Base-by-base conservation (phyloP, 1,140 invertebrate species). In the Heliconius eleuchia region DNA sequence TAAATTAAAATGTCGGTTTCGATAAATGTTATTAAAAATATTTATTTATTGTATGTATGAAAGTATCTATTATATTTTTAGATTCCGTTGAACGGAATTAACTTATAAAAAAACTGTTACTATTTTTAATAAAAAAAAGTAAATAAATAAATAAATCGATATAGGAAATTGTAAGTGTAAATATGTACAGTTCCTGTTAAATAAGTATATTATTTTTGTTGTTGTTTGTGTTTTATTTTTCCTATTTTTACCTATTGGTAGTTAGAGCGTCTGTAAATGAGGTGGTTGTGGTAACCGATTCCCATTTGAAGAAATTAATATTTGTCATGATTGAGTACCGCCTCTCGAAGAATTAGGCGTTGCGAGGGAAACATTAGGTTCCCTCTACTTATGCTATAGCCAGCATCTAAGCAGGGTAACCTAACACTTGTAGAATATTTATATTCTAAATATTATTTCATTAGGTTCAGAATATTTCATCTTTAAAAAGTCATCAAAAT, bases 181-280 rank as follows among this genome's bases (percentile, higher is more conserved):
- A 74, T 23, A 72, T 77, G 76, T 82, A 82, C 72, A 82, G 74
- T 77, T 73, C 30, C 77, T 87, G 87, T 89, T 86, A 79, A 87
- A 82, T 91, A 91, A 91, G 90, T 86, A 90, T 89, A 89, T 89
- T 88, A 88, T 89, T 87, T 19, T 90, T 91, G 86, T 88, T 90
- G 83, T 83, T 72, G 73, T 76, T 27, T 77, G 81, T 86, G 85
- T 90, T 88, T 90, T 86, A 86, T 86, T 90, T 78, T 70, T 60
- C 39, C 30, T 70, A 37, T 75, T 55, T 34, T 11, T 46, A 46
- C 42, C 11, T 46, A 46, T 1, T 46, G 16, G 3, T 46, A 52
- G 16, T 52, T 52, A 52, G 13, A 46, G 18, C 18, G 18, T 52
- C 6, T 11, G 9, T 46, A 13, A 13, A 46, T 9, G 9, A 3